These are phyloP conservation scores for Nomada fabriciana DNA, from an alignment of 2,888 invertebrate species.

Conservation along the genomic window DNA sequence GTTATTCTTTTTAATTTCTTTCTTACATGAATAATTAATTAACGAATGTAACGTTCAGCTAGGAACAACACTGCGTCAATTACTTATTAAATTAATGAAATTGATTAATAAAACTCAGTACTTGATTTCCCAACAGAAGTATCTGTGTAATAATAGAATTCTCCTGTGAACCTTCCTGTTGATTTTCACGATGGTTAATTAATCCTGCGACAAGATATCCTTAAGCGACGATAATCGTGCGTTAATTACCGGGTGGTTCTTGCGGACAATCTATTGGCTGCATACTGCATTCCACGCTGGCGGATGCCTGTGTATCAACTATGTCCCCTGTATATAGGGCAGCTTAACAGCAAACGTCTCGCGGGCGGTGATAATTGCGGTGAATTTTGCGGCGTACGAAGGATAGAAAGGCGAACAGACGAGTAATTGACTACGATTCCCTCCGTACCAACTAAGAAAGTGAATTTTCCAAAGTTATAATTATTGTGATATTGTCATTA, in stretches of 20 bases:
- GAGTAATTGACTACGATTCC: neutral
- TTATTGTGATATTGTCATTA: no score
- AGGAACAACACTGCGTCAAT: neutral
- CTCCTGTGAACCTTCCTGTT: neutral
- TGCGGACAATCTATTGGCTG: slow-evolving; percentile 66
- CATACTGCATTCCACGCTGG: slow-evolving; percentile 66
- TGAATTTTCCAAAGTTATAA: neutral
- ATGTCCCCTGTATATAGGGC: slow-evolving; percentile 35
- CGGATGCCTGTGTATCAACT: slow-evolving; percentile 49
- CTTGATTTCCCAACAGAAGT: neutral
- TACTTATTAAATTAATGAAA: neutral
- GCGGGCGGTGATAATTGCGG: slow-evolving; percentile 51
- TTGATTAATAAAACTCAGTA: neutral
- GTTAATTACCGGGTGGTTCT: slow-evolving; percentile 72
- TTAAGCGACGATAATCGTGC: slow-evolving; percentile 63
- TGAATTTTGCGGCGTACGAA: slow-evolving; percentile 28
- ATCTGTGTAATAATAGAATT: neutral
- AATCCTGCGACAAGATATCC: slow-evolving; percentile 47
- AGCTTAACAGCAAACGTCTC: slow-evolving; percentile 30
- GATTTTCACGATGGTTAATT: slow-evolving; percentile 55
- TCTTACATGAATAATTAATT: no score
- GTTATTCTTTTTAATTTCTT: no score
- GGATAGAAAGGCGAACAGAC: neutral
- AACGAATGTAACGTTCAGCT: no score
- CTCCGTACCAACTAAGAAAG: neutral